Evolutionary conservation across 2,113 vertebrate species (phyloP).

Genomic region (Trogon melanurus): DNA sequence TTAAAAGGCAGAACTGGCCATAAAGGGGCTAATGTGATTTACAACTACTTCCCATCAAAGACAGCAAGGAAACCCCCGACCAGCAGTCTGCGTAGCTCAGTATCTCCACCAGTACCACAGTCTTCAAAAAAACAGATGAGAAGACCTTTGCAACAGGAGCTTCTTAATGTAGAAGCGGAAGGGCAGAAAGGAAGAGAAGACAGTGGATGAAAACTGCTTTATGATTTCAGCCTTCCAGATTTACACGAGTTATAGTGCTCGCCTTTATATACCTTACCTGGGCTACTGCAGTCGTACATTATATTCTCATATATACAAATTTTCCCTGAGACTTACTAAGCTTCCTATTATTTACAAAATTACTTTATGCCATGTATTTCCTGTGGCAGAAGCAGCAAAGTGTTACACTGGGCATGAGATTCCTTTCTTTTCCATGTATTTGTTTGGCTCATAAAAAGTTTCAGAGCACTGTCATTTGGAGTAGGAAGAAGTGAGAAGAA

Average conservation of each 20-base stretch:
- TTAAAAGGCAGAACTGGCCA: background rate
- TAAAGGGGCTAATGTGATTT: background rate
- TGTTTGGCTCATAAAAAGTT: background rate
- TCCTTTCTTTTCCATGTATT: background rate
- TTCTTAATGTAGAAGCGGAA: background rate
- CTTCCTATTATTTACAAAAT: conserved; percentile 6
- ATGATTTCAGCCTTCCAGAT: background rate
- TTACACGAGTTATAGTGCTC: background rate
- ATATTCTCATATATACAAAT: background rate
- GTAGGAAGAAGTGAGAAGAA: background rate
- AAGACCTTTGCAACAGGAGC: background rate
- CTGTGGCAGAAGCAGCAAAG: background rate
- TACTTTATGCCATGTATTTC: background rate
- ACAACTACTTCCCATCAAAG: background rate
- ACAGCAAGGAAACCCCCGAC: background rate
- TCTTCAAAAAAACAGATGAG: background rate
- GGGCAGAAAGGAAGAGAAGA: background rate
- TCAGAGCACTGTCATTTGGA: background rate
- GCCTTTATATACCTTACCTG: background rate
- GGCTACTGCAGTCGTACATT: background rate
- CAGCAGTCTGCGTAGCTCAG: background rate
- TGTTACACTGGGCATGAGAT: background rate
- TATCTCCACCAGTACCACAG: background rate
- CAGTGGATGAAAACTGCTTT: background rate
- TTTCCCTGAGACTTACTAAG: background rate